Base-by-base conservation (phyloP, 2,888 invertebrate genomes). In the Phaonia tiefii region DNA sequence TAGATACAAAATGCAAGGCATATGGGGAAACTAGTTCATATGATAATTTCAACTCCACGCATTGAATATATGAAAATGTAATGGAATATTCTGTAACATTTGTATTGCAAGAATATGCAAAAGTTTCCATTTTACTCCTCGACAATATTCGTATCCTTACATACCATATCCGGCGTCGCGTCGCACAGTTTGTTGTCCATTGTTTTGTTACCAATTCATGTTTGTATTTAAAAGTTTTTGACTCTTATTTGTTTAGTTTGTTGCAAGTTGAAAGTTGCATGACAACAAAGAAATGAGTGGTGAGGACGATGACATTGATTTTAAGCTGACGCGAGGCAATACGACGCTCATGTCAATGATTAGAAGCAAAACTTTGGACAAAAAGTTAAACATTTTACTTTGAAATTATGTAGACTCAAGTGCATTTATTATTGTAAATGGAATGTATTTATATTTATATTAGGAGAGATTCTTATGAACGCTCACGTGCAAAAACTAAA, bases 141-240 rank as follows among this genome's bases (percentile, higher is more conserved):
- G 3, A 31, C 31, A 3, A 8, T 3, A 5, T 31, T 8, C 31
- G 31, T n/a, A n/a, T n/a, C n/a, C 31, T 3, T 3, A 3, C 31
- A 31, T 31, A 31, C 31, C 31, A 8, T 3, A 5, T 31, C 31
- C 31, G 31, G 31, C 31, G 31, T 31, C 31, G 31, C 8, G 31
- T 31, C 31, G 31, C 31, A 31, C 31, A 31, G n/a, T n/a, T 31
- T 31, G 31, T 51, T 26, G 17, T 56, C 11, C 13, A 73, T 75
- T 72, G 63, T 39, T n/a, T 72, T 70, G 73, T 58, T 70, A 76
- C 70, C 76, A 69, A 76, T n/a, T n/a, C n/a, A n/a, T 80, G 76
- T 80, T 80, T 80, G 69, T 76, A 49, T 80, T 76, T 73, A 66
- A 79, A 74, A 77, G 70, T 76, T 80, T 80, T 70, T n/a, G 22